Evolutionary conservation across 2,888 invertebrate genomes (phyloP), one percentile per base, ranked within the genome.

Genomic region (Stenodema calcarata): DNA sequence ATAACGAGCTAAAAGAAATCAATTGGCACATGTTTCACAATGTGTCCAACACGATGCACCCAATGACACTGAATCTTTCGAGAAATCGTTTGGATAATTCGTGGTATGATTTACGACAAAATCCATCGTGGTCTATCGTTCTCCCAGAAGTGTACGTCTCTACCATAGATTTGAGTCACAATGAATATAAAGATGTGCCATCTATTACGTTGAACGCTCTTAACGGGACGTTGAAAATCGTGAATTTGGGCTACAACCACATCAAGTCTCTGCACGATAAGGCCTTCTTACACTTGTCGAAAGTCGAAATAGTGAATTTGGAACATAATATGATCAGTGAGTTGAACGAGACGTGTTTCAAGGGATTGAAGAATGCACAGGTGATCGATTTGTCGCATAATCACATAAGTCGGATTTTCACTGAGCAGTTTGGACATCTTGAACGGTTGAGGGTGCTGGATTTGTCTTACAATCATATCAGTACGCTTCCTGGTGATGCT

Each of bases 331-430:
- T 94, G 89, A 93, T 97, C 87, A 94, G 94, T 89, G 92, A 93
- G 7, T 91, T 97, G 69, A 94, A 95, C 89, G 93, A 95, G 88
- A 94, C 95, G 90, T 95, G 96, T 9, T 96, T 97, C 91, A 93
- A 94, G 88, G 95, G 95, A 47, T 91, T 96, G 23, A 93, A 93
- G 88, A 94, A 94, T 82, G 91, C 97, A 82, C 96, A 97, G 91
- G 94, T 95, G 90, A 91, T 97, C 84, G 96, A 97, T 90, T 91
- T 97, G 27, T 95, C 96, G 69, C 93, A 93, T 89, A 97, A 97
- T 91, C 92, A 93, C 54, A 93, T 97, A 87, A 93, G 94, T 35
- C 95, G 95, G 90, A 91, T 97, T 89, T 95, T 96, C 88, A 94
- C 94, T 81, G 95, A 95, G 90, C 96, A 96, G 91, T 97, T 96